Conservation (phyloP, 2,888 invertebrate genomes). For the Calameuta filiformis region DNA sequence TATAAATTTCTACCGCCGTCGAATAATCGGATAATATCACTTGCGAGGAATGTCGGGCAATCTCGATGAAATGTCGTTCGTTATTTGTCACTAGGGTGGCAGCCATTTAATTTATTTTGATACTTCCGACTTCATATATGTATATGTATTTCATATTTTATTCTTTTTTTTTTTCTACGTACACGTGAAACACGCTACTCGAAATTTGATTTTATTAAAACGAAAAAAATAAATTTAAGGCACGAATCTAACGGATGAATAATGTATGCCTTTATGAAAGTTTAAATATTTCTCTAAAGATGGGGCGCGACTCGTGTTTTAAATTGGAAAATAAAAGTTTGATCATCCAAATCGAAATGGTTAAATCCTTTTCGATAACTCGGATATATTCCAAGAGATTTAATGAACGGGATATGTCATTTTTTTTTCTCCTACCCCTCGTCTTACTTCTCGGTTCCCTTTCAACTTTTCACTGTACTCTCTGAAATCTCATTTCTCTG, state of each 20-base stretch:
- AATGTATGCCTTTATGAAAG: no score
- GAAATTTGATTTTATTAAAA: no score
- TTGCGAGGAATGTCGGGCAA: neutral
- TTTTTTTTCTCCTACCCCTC: neutral
- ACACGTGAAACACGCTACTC: no score
- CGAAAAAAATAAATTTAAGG: no score
- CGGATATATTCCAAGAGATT: neutral
- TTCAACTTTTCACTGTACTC: neutral
- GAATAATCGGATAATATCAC: conserved; percentile 13
- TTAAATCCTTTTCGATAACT: neutral
- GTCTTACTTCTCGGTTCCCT: neutral
- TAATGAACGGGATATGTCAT: neutral
- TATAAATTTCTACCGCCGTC: conserved; percentile 32
- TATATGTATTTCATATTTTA: no score
- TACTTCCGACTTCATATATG: no score
- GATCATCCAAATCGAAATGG: neutral
- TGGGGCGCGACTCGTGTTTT: neutral
- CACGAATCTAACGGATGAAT: no score
- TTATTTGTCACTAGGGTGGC: neutral
- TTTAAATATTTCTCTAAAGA: neutral
- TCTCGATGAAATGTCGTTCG: neutral
- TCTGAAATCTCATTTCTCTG: neutral
- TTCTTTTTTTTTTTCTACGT: neutral
- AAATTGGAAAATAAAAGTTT: neutral
- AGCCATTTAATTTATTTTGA: neutral